phyloP scores from a whole-genome alignment of 2,888 invertebrate genomes.

The Latheticus oryzae region DNA sequence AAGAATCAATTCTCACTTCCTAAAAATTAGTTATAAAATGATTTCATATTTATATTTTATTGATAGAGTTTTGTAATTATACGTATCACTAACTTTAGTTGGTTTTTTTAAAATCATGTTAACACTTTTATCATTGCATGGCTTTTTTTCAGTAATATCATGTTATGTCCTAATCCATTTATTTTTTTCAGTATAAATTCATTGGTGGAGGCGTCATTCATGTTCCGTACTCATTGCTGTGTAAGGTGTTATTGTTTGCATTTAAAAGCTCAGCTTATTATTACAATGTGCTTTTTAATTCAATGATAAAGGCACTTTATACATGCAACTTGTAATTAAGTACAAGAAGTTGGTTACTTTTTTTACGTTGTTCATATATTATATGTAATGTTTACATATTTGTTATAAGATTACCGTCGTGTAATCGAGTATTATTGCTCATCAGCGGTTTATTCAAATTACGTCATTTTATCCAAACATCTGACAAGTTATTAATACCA shows the following conservation, averaged over 20 bases:
- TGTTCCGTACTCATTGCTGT: constrained; percentile 58
- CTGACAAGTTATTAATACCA: constrained; percentile 23
- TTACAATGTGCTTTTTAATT: constrained; percentile 38
- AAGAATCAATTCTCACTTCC: constrained; percentile 25
- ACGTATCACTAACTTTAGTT: constrained; percentile 37
- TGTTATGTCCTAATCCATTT: constrained; percentile 52
- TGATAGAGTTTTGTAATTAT: constrained; percentile 30
- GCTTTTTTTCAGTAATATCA: constrained; percentile 37
- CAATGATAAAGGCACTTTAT: constrained; percentile 33
- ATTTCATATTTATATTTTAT: constrained; percentile 9
- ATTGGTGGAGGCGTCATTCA: constrained; percentile 62
- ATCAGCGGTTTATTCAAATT: constrained; percentile 31
- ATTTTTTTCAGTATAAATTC: constrained; percentile 63
- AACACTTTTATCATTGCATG: constrained; percentile 40
- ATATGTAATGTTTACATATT: constrained; percentile 38
- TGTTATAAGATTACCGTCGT: constrained; percentile 30
- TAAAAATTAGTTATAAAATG: constrained; percentile 18
- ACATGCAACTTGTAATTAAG: constrained; percentile 36
- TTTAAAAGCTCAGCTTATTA: constrained; percentile 38
- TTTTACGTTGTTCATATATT: constrained; percentile 32
- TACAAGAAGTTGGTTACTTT: constrained; percentile 36
- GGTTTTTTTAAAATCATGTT: constrained; percentile 30
- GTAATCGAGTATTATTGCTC: constrained; percentile 42
- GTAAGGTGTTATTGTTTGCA: constrained; percentile 46
- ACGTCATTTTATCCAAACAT: constrained; percentile 33